Conservation (phyloP, 2,888 invertebrate genomes). For the Actias luna region DNA sequence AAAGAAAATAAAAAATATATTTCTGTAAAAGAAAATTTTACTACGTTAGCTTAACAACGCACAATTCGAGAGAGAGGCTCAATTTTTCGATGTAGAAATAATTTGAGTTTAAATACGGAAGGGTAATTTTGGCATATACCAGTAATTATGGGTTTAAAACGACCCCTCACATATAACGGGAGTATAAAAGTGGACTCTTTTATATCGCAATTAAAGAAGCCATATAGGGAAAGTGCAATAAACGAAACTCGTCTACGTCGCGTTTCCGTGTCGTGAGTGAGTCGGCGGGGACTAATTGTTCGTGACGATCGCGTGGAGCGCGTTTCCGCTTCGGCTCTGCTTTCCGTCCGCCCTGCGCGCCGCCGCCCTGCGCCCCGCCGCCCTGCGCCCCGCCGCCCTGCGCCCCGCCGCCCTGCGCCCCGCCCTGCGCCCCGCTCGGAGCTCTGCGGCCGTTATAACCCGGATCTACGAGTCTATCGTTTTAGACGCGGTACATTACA, state of each 20-base stretch:
- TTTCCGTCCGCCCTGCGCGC: conserved; percentile 33
- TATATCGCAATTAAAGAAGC: conserved; percentile 25
- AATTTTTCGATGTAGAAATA: not conserved
- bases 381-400: not conserved
- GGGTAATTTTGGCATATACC: not conserved
- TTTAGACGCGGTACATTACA: not conserved
- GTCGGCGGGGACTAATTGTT: conserved; percentile 47
- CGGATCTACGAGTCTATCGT: too few relatives aligned
- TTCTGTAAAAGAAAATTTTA: too few relatives aligned
- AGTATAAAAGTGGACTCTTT: conserved; percentile 13
- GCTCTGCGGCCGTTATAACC: too few relatives aligned
- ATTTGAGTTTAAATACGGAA: too few relatives aligned
- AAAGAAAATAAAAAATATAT: too few relatives aligned
- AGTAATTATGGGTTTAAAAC: not conserved
- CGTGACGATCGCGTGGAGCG: conserved; percentile 46
- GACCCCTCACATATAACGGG: not conserved
- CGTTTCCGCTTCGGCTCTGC: conserved; percentile 27
- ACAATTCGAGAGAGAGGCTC: not conserved
- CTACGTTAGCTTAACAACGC: too few relatives aligned
- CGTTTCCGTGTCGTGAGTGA: conserved; percentile 24
- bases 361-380: conserved; percentile 32
- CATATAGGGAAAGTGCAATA: conserved; percentile 21
- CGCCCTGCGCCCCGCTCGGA: not conserved
- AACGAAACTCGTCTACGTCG: conserved; percentile 26
- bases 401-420: conserved; percentile 15